Conservation (phyloP, 1,140 invertebrate species). For the Plectus sambesii region DNA sequence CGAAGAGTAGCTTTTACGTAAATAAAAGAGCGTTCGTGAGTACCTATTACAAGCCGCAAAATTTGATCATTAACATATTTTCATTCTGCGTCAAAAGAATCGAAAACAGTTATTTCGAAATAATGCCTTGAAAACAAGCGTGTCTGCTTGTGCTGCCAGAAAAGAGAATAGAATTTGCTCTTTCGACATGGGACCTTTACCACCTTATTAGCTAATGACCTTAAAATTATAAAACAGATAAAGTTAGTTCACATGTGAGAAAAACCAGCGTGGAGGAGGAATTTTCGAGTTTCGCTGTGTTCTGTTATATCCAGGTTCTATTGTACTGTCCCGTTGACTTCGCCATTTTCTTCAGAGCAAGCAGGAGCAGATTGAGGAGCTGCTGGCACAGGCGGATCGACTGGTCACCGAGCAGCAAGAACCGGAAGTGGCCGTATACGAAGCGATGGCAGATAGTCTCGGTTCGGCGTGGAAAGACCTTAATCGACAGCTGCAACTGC, state of each 20-base stretch:
- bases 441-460: constrained; percentile 78
- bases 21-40: no score
- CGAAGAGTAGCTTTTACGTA: no score
- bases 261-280: neutral
- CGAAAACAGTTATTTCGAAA: no score
- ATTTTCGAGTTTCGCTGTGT: constrained; percentile 1
- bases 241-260: constrained; percentile 5
- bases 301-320: neutral
- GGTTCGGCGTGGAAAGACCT: constrained; percentile 76
- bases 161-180: no score
- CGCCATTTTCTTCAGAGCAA: constrained; percentile 58
- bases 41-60: no score
- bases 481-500: constrained; percentile 63
- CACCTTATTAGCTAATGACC: constrained; percentile 4
- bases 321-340: constrained; percentile 1
- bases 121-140: no score
- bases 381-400: constrained; percentile 70
- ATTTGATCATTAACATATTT: no score
- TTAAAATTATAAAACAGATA: neutral
- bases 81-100: no score
- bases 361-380: constrained; percentile 76
- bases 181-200: no score
- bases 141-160: no score
- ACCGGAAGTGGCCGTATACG: constrained; percentile 61
- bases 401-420: constrained; percentile 65